phyloP scores from a whole-genome alignment of 1,140 invertebrate genomes.

The Himalopsyche phryganea region DNA sequence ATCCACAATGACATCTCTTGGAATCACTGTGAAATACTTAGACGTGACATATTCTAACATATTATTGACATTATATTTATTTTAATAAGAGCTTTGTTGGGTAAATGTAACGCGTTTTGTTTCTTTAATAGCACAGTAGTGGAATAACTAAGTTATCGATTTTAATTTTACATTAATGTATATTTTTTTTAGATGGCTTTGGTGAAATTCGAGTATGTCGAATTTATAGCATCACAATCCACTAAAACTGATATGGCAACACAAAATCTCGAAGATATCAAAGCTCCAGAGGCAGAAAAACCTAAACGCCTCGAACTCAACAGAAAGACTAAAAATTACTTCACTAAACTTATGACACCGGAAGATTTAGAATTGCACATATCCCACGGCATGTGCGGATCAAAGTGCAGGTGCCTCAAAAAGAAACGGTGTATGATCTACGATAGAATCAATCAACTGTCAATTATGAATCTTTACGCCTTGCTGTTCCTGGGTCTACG shows the following conservation, averaged over 20 bases:
- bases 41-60: too few relatives aligned
- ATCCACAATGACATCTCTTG: too few relatives aligned
- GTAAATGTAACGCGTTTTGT: too few relatives aligned
- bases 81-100: too few relatives aligned
- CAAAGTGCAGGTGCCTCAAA: slow-evolving; percentile 15
- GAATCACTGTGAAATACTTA: too few relatives aligned
- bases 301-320: slow-evolving; percentile 29
- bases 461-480: slow-evolving; percentile 45
- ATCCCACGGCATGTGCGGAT: slow-evolving; percentile 17
- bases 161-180: too few relatives aligned
- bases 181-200: slow-evolving; percentile 11
- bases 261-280: slow-evolving; percentile 36
- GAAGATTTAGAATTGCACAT: slow-evolving; percentile 10
- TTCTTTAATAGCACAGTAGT: too few relatives aligned
- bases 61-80: too few relatives aligned
- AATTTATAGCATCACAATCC: slow-evolving; percentile 37
- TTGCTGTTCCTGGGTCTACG: slow-evolving; percentile 55
- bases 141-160: too few relatives aligned
- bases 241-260: slow-evolving; percentile 41
- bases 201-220: slow-evolving; percentile 36
- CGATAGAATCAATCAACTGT: slow-evolving; percentile 7
- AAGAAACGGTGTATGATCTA: not conserved
- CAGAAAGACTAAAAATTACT: slow-evolving; percentile 23
- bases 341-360: slow-evolving; percentile 9
- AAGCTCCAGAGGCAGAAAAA: slow-evolving; percentile 7